A percentile compares a stretch with the other conserved stretches of the same genome.
phyloP scores from a whole-genome alignment of 2,888 invertebrate genomes.

The Shargacucullia verbasci region DNA sequence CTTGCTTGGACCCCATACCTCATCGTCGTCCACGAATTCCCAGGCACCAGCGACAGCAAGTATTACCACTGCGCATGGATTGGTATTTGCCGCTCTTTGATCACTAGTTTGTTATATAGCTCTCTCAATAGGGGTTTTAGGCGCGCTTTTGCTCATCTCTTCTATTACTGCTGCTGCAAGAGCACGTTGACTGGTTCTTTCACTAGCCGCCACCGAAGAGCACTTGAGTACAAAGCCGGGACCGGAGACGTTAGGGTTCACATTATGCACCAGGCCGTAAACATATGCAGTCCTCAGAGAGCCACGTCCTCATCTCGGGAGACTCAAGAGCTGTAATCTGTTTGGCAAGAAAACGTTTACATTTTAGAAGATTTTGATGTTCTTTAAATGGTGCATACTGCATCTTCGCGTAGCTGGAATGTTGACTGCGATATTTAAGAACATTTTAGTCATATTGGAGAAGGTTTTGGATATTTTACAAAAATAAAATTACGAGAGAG shows the following conservation, averaged over 20 bases:
- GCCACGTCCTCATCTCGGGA: constrained; percentile 53
- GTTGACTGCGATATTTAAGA: constrained; percentile 12
- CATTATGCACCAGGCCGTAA: constrained; percentile 87
- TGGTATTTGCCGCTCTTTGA: constrained; percentile 91
- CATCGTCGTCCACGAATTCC: constrained; percentile 87
- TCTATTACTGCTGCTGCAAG: constrained; percentile 95
- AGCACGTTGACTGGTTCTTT: constrained; percentile 90
- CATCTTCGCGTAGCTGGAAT: neutral
- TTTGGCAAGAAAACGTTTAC: neutral
- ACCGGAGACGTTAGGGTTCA: constrained; percentile 92
- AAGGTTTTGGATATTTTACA: constrained; percentile 20
- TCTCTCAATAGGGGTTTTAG: constrained; percentile 91
- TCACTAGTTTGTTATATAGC: constrained; percentile 90
- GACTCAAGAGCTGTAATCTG: constrained; percentile 59
- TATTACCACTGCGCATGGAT: constrained; percentile 92
- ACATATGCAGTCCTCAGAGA: constrained; percentile 83
- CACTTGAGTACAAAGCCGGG: constrained; percentile 72
- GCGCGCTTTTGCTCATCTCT: constrained; percentile 92
- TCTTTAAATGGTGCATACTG: no score
- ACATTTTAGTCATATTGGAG: constrained; percentile 9
- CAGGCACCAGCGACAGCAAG: constrained; percentile 81
- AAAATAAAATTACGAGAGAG: constrained; percentile 2
- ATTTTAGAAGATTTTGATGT: neutral
- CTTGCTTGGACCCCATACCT: constrained; percentile 92
- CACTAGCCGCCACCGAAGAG: constrained; percentile 88